A percentile compares a stretch with the other conserved stretches of the same genome.
These are phyloP conservation scores for Quadriops clusia DNA, from an alignment of 2,888 invertebrate genomes.

Conservation along the genomic window DNA sequence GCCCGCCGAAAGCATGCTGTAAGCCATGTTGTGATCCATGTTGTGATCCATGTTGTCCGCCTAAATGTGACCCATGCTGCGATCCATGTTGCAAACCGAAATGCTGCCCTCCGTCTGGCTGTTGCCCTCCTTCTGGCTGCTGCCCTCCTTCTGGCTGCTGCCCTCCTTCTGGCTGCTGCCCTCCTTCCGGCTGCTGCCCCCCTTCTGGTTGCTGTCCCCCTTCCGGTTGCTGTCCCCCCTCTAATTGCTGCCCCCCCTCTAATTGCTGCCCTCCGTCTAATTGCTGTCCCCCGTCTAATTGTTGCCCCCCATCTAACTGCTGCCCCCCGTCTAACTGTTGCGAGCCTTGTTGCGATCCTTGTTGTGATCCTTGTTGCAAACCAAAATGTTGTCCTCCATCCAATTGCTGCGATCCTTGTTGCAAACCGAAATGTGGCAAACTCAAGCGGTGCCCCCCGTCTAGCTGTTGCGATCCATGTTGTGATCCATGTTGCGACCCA, in stretches of 20 bases:
- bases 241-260: slow-evolving; percentile 12
- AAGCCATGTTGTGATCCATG: slow-evolving; percentile 10
- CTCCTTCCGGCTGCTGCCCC: slow-evolving; percentile 6
- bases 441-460: slow-evolving; percentile 7
- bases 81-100: slow-evolving; percentile 12
- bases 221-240: slow-evolving; percentile 7
- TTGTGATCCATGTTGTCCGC: slow-evolving; percentile 5
- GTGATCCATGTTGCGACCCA: slow-evolving; percentile 10
- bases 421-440: too few species aligned
- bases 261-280: slow-evolving; percentile 6
- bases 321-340: slow-evolving; percentile 8
- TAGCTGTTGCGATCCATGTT: slow-evolving; percentile 8
- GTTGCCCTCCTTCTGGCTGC: slow-evolving; percentile 15
- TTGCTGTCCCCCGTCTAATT: slow-evolving; percentile 20
- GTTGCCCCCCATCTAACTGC: slow-evolving; percentile 10
- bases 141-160: slow-evolving; percentile 19
- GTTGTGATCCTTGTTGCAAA: slow-evolving; percentile 8
- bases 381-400: slow-evolving; percentile 12
- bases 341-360: slow-evolving; percentile 7
- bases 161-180: slow-evolving; percentile 10
- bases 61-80: slow-evolving; percentile 10
- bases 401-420: slow-evolving; percentile 5
- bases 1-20: slow-evolving; percentile 7
- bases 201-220: slow-evolving; percentile 8
- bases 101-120: slow-evolving; percentile 10